Evolutionary conservation across 2,113 vertebrate genomes (phyloP), one percentile per base, ranked within the genome.

Genomic region (Harpagus bidentatus): DNA sequence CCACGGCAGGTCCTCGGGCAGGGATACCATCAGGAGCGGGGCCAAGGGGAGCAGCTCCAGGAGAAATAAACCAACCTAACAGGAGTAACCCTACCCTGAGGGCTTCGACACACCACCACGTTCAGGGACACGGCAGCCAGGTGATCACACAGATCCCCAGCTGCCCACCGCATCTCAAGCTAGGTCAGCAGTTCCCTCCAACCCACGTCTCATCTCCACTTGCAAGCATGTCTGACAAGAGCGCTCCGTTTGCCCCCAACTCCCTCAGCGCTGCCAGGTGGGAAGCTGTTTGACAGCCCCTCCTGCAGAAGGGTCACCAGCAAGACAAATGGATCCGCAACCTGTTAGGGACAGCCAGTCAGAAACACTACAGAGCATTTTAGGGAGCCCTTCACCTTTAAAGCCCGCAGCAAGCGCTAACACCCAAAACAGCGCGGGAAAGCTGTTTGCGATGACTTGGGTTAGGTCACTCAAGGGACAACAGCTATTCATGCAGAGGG

Each of bases 281-380:
- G 26, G 55, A 67, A 45, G 9, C 28, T 10, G 2, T 22, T 8
- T 2, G 8, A 47, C 69, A 21, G 25, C 25, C 22, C 47, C 48
- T 32, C 10, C 81, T 3, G 28, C 11, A 2, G 10, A 17, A 25
- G 45, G n/a, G 45, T 10, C 2, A 1, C 40, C 69, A 42, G 76
- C 8, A 3, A 36, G 28, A 29, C 16, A 15, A 42, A 29, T 0
- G 10, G 43, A 7, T 16, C 59, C 5, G 0, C 9, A 9, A 16
- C 6, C 17, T 14, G 0, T 5, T 2, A 4, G 0, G 5, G 47
- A 11, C 16, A 21, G 34, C 6, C 53, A 6, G 7, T 7, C 40
- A 22, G 15, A 83, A 59, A 28, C 1, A 10, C 22, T 6, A 6
- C 29, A 22, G 3, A 4, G 16, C 8, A 0, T 36, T 61, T 42